Percentiles rank a stretch among this genome's conserved stretches.
Evolutionary conservation across 2,888 invertebrate genomes (phyloP).

Genomic region (Drosophila vallismaia): DNA sequence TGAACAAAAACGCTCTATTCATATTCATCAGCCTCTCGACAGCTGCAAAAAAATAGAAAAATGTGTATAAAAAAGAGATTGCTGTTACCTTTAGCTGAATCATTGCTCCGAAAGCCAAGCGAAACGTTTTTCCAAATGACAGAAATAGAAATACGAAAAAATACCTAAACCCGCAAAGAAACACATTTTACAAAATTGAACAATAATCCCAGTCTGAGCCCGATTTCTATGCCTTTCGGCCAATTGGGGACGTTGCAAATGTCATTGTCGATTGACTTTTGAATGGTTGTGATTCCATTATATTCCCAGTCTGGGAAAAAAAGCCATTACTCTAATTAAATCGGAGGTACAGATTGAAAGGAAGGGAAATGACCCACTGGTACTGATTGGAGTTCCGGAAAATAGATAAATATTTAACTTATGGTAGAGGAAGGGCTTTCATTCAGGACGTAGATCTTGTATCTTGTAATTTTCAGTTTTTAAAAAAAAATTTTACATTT

Average conservation of each 20-base stretch:
- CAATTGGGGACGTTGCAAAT: conserved; percentile 43
- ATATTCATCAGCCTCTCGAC: conserved; percentile 36
- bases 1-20: conserved; percentile 37
- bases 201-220: conserved; percentile 27
- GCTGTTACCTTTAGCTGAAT: conserved; percentile 42
- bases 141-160: conserved; percentile 10
- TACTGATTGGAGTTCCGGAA: neutral
- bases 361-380: neutral
- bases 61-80: conserved; percentile 38
- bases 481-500: too few species aligned
- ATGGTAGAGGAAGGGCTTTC: too few species aligned
- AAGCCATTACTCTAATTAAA: conserved; percentile 12
- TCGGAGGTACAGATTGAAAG: neutral
- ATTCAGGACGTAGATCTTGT: too few species aligned
- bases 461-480: too few species aligned
- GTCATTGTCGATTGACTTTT: conserved; percentile 26
- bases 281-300: neutral
- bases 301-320: neutral
- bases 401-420: neutral
- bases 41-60: conserved; percentile 29
- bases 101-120: conserved; percentile 26
- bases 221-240: conserved; percentile 31
- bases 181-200: neutral
- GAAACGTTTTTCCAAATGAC: conserved; percentile 1
- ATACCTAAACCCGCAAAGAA: neutral